phyloP scores from a whole-genome alignment of 2,888 invertebrate genomes.

The Coenonympha glycerion region DNA sequence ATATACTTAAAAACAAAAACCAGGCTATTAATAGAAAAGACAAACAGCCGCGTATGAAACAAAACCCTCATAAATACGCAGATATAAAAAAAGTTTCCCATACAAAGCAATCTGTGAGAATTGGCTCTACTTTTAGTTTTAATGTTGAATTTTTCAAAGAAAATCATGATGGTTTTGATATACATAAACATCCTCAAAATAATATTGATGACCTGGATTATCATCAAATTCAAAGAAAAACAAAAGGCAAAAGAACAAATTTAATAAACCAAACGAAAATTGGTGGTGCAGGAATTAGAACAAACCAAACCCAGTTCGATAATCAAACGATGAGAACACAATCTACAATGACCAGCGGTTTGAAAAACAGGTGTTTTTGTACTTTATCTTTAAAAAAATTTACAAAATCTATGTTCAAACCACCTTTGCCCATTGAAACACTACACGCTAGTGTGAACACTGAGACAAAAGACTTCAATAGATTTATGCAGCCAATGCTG shows the following conservation, averaged over 20 bases:
- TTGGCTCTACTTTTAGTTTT: slow-evolving; percentile 32
- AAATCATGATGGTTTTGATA: slow-evolving; percentile 4
- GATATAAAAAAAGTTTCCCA: background rate
- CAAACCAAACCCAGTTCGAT: background rate
- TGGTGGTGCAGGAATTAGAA: background rate
- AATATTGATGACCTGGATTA: background rate
- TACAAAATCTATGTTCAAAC: slow-evolving; percentile 14
- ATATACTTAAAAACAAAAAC: slow-evolving; percentile 22
- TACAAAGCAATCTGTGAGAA: slow-evolving; percentile 24
- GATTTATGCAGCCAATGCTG: background rate
- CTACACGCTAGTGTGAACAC: background rate
- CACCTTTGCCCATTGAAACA: background rate
- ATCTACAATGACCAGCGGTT: slow-evolving; percentile 18
- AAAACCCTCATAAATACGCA: background rate
- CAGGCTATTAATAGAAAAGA: slow-evolving; percentile 17
- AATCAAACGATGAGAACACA: slow-evolving; percentile 8
- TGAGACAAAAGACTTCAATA: background rate
- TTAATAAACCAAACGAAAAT: background rate
- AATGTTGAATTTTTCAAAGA: slow-evolving; percentile 31
- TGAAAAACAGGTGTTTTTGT: slow-evolving; percentile 26
- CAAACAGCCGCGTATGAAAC: background rate
- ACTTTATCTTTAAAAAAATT: slow-evolving; percentile 28
- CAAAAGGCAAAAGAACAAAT: background rate
- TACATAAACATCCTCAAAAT: background rate
- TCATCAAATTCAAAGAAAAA: background rate